Conservation (phyloP, 2,888 invertebrate species). For the Unio delphinus region DNA sequence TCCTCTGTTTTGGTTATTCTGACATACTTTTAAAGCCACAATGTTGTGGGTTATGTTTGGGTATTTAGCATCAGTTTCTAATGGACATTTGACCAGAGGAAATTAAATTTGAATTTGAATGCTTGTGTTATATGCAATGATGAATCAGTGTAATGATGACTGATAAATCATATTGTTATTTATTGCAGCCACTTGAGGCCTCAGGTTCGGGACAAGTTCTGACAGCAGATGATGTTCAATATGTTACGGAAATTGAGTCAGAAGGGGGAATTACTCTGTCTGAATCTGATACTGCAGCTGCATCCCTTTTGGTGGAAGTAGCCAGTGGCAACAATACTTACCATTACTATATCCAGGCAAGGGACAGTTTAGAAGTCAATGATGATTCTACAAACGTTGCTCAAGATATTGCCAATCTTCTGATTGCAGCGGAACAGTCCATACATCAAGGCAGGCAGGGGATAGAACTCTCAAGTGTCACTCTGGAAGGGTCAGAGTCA, state of each 20-base stretch:
- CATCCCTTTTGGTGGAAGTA: conserved; percentile 38
- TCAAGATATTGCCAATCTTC: conserved; percentile 45
- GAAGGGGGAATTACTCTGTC: conserved; percentile 1
- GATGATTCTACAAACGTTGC: conserved; percentile 29
- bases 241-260: background rate
- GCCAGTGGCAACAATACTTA: conserved; percentile 36
- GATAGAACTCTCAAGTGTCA: too few relatives aligned
- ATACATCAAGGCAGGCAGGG: conserved; percentile 4
- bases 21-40: too few relatives aligned
- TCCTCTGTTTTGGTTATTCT: too few relatives aligned
- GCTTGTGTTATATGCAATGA: too few relatives aligned
- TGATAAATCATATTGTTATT: too few relatives aligned
- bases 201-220: background rate
- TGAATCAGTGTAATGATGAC: too few relatives aligned
- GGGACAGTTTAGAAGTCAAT: conserved; percentile 20
- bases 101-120: too few relatives aligned
- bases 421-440: conserved; percentile 44
- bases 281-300: conserved; percentile 10
- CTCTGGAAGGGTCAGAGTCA: too few relatives aligned
- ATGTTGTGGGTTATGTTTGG: too few relatives aligned
- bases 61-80: too few relatives aligned
- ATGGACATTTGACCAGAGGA: too few relatives aligned
- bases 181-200: too few relatives aligned
- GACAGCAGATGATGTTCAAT: background rate
- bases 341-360: conserved; percentile 44